Evolutionary conservation across 2,888 invertebrate species (phyloP), one percentile per base, ranked within the genome.

Genomic region (Branchellion lobata): DNA sequence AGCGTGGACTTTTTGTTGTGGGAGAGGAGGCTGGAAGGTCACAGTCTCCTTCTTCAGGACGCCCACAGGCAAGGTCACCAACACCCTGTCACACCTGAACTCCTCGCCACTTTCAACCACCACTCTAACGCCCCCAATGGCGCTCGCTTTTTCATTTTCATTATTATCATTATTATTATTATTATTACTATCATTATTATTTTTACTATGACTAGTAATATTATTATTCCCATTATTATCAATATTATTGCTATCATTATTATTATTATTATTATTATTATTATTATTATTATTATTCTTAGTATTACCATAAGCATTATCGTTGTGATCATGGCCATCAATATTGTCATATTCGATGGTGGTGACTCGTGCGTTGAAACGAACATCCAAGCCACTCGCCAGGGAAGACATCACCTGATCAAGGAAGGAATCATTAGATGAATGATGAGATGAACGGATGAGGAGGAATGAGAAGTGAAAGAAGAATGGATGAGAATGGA

Each of bases 11-110:
- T 90, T 89, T 14, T 82, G 75, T 0, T 85, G 83, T 0, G 89
- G 88, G 14, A 90, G 84, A 0, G 84, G 81, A 1, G 90, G 90
- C 0, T 79, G 82, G 83, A 89, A 90, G 31, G 83, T 79, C 2
- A 89, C 84, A 11, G 74, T 73, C 1, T 84, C 84, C 24, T 84
- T 84, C 82, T 88, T 86, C 68, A 89, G 84, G 11, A 89, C 85
- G 1, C 87, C 84, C 79, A 89, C 82, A 0, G 89, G 89, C 24
- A 88, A 84, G 3, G 89, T 87, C 0, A 90, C 83, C 24, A 89
- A 81, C 18, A 89, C 86, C 83, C 85, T 85, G 77, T 86, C 84
- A 14, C 85, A 85, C 34, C 74, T 81, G 79, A 85, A 85, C 29
- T 81, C 81, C 69, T 84, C 83, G 21, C 85, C 86, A 40, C 82